Evolutionary conservation across 1,140 invertebrate genomes (phyloP).

Genomic region (Diprion similis): DNA sequence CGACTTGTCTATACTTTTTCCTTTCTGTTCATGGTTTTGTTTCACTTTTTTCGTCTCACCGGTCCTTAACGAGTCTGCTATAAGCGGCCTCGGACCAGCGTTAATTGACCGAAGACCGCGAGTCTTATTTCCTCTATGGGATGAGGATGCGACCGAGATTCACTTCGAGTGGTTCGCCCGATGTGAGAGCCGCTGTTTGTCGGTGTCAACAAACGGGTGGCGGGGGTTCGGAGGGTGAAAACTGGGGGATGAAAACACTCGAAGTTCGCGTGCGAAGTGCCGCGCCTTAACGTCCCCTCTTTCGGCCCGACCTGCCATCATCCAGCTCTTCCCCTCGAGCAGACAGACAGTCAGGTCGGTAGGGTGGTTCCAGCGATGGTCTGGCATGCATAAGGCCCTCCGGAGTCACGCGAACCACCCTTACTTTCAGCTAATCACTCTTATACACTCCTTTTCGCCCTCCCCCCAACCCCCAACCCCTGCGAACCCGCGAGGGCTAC

Average conservation of each 20-base stretch:
- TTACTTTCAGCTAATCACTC: slow-evolving; percentile 47
- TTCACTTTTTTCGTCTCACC: no score
- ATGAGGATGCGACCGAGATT: no score
- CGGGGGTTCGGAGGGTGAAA: slow-evolving; percentile 10
- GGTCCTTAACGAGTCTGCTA: no score
- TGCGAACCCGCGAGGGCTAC: not conserved
- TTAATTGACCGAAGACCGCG: no score
- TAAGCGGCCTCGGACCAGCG: no score
- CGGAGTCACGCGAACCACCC: slow-evolving; percentile 31
- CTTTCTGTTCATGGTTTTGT: no score
- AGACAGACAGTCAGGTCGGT: not conserved
- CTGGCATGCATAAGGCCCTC: slow-evolving; percentile 4
- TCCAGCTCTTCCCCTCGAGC: not conserved
- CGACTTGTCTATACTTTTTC: no score
- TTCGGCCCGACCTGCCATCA: not conserved
- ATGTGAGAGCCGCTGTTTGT: not conserved
- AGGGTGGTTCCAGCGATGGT: not conserved
- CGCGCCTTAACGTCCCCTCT: slow-evolving; percentile 28
- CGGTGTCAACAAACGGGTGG: slow-evolving; percentile 8
- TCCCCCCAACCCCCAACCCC: not conserved
- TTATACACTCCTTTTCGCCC: slow-evolving; percentile 32
- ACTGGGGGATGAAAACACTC: slow-evolving; percentile 20
- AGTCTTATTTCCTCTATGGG: no score
- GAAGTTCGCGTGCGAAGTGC: slow-evolving; percentile 30
- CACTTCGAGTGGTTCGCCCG: no score